Conservation (phyloP, 2,797 vertebrate genomes). For the Hirundo rustica region DNA sequence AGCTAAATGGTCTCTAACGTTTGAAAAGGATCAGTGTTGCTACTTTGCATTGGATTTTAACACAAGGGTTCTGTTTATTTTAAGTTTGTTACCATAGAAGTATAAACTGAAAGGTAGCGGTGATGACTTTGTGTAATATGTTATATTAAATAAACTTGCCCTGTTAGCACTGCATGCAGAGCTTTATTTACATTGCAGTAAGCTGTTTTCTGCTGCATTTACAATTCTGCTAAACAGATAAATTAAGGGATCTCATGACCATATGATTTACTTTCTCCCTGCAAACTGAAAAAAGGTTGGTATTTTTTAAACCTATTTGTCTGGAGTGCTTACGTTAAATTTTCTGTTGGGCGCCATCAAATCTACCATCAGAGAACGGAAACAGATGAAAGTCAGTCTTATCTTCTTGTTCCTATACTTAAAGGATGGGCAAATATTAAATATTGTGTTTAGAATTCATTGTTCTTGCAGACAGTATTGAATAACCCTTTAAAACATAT, state of each 20-base stretch:
- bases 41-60: constrained; percentile 66
- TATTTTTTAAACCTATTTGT: constrained; percentile 48
- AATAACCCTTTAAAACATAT: background rate
- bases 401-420: background rate
- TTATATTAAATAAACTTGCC: constrained; percentile 78
- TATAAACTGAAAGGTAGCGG: constrained; percentile 77
- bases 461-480: background rate
- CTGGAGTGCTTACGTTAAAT: constrained; percentile 8
- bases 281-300: constrained; percentile 33
- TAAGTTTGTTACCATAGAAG: constrained; percentile 77
- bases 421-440: constrained; percentile 31
- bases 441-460: constrained; percentile 7
- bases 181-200: constrained; percentile 75
- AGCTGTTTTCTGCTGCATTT: constrained; percentile 76
- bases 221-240: constrained; percentile 70
- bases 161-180: constrained; percentile 39
- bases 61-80: constrained; percentile 69
- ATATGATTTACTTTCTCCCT: constrained; percentile 34
- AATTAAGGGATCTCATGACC: constrained; percentile 61
- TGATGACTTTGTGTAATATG: constrained; percentile 72
- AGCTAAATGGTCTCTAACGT: background rate
- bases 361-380: background rate
- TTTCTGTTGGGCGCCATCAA: background rate
- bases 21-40: constrained; percentile 3
- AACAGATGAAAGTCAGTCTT: constrained; percentile 20